phyloP scores from a whole-genome alignment of 1,140 invertebrate genomes.

The Nilaparvata lugens region DNA sequence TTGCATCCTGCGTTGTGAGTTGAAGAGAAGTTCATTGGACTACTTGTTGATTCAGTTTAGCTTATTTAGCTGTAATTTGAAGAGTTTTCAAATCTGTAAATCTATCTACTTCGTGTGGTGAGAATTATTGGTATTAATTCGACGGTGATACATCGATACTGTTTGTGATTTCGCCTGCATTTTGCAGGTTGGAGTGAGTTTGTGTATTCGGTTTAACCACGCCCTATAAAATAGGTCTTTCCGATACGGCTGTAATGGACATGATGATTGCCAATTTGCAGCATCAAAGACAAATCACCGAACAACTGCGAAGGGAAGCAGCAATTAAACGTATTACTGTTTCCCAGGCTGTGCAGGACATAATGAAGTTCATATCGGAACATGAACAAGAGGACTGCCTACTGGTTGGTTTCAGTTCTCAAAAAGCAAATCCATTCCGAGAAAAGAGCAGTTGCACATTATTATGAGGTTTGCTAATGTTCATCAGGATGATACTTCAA shows the following conservation, averaged over 20 bases:
- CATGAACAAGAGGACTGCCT: conserved; percentile 92
- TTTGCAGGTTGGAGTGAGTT: too few species aligned
- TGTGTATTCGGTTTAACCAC: conserved; percentile 16
- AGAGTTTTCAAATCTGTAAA: too few species aligned
- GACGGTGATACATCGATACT: too few species aligned
- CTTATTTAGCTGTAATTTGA: too few species aligned
- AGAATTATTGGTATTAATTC: too few species aligned
- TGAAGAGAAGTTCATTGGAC: too few species aligned
- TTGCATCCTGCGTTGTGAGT: too few species aligned
- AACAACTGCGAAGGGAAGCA: conserved; percentile 87
- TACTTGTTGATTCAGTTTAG: too few species aligned
- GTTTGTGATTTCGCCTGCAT: too few species aligned
- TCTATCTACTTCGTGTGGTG: too few species aligned
- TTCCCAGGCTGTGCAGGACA: conserved; percentile 85
- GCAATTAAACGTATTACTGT: conserved; percentile 77
- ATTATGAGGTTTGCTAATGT: conserved; percentile 34
- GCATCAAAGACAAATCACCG: conserved; percentile 85
- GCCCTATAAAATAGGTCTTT: conserved; percentile 59
- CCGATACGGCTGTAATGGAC: conserved; percentile 76
- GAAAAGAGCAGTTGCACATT: conserved; percentile 89
- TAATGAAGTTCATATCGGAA: conserved; percentile 86
- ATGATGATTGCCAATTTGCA: conserved; percentile 84
- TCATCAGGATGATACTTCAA: too few species aligned
- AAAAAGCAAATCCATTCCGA: conserved; percentile 94
- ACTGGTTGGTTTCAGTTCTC: conserved; percentile 89